Evolutionary conservation across 2,797 vertebrate species (phyloP).

Genomic region (Chaenodraco wilsoni): DNA sequence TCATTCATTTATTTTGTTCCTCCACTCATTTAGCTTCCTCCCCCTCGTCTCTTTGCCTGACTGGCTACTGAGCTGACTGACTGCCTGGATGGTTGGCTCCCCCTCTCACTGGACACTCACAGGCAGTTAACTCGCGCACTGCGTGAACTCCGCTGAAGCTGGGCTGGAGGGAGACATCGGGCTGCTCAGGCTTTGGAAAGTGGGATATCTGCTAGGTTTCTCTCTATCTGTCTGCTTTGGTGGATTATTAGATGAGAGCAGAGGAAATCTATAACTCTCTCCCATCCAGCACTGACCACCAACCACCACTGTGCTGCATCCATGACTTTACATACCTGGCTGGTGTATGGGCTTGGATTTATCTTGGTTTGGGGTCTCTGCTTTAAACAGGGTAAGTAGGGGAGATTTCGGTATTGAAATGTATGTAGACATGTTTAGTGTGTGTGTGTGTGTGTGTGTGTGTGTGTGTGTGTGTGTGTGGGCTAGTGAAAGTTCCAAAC

Average conservation of each 20-base stretch:
- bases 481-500: background rate
- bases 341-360: conserved; percentile 81
- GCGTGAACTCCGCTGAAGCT: conserved; percentile 57
- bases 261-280: conserved; percentile 53
- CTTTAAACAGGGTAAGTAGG: conserved; percentile 79
- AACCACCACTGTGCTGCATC: conserved; percentile 79
- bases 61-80: conserved; percentile 74
- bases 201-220: conserved; percentile 55
- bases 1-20: conserved; percentile 67
- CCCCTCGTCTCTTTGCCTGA: conserved; percentile 66
- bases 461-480: background rate
- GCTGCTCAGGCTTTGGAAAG: conserved; percentile 64
- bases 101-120: conserved; percentile 68
- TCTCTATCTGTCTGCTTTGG: conserved; percentile 49
- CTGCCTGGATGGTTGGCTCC: conserved; percentile 69
- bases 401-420: conserved; percentile 12
- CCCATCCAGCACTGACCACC: conserved; percentile 62
- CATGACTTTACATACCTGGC: conserved; percentile 83
- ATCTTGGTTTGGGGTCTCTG: conserved; percentile 75
- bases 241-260: conserved; percentile 69
- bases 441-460: background rate
- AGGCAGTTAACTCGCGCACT: conserved; percentile 61
- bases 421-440: background rate
- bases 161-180: conserved; percentile 44
- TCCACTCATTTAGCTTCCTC: conserved; percentile 68